Base-by-base conservation (phyloP, 2,888 invertebrate genomes). In the Eupithecia vulgata region DNA sequence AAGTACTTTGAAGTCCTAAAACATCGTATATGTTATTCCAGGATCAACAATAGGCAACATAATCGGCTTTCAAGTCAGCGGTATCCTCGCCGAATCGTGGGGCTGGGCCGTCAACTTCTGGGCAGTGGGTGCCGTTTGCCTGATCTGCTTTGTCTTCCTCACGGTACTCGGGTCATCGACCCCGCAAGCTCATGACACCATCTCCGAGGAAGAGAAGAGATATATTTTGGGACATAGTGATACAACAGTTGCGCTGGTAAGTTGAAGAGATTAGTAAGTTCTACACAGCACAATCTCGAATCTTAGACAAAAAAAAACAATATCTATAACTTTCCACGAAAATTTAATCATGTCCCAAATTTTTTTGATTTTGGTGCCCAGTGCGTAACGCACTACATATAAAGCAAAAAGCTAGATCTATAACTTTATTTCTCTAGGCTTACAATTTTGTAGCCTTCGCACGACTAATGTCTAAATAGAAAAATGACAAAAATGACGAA, bases 61-160 rank as follows among this genome's bases (percentile, higher is more conserved):
- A 0, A 79, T 96, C 12, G 95, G 95, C 0, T 93, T 96, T 84
- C 95, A 96, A 5, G 82, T 96, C 15, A 95, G 96, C 35, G 97
- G 97, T 1, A 77, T 94, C 0, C 87, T 97, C 4, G 95, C 96
- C 1, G 94, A 87, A 0, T 95, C 94, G 0, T 86, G 80, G 79
- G 96, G 96, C 10, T 97, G 96, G 96, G 96, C 96, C 0, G 95
- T 95, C 30, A 95, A 95, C 2, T 96, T 96, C 83, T 97, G 96
- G 87, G 81, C 91, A 0, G 91, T 95, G 1, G 96, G 96, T 0
- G 84, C 85, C 0, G 80, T 94, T 0, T 94, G 95, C 25, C 82
- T 96, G 0, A 0, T 94, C 0, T 95, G 95, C 90, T 89, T 95
- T 0, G 35, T 87, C 0, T 30, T 90, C 0, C 89, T 95, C 67